phyloP scores from a whole-genome alignment of 2,797 vertebrate species.

The Ceyx erithaca region DNA sequence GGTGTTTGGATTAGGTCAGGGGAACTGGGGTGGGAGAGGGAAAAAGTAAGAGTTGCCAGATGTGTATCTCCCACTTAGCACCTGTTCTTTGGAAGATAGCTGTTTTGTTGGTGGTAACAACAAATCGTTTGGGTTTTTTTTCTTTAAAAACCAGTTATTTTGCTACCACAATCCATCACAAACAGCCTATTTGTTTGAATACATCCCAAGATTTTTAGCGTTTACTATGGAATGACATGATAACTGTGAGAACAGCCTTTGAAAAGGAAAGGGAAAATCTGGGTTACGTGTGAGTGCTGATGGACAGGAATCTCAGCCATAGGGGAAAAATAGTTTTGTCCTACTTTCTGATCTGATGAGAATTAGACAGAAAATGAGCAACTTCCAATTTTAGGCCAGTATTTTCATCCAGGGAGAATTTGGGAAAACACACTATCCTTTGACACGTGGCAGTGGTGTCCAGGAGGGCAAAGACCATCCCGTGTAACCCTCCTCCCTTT shows the following conservation, averaged over 20 bases:
- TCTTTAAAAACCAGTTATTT: background rate
- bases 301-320: constrained; percentile 65
- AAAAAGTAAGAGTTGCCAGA: background rate
- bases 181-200: constrained; percentile 18
- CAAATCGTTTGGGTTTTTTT: background rate
- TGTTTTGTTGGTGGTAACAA: background rate
- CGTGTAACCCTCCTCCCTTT: background rate
- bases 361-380: constrained; percentile 43
- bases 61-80: background rate
- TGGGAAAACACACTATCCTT: background rate
- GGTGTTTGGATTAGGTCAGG: background rate
- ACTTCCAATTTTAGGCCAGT: constrained; percentile 55
- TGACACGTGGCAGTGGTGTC: background rate
- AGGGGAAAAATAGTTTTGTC: constrained; percentile 64
- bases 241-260: constrained; percentile 40
- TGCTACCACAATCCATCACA: background rate
- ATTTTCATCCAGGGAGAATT: constrained; percentile 47
- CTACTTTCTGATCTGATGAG: constrained; percentile 63
- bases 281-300: constrained; percentile 60
- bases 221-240: constrained; percentile 24
- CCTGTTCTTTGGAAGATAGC: background rate
- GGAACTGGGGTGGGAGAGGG: background rate
- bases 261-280: constrained; percentile 65
- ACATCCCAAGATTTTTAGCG: background rate
- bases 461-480: background rate